phyloP scores from a whole-genome alignment of 2,797 vertebrate species.

The Hemibagrus guttatus region DNA sequence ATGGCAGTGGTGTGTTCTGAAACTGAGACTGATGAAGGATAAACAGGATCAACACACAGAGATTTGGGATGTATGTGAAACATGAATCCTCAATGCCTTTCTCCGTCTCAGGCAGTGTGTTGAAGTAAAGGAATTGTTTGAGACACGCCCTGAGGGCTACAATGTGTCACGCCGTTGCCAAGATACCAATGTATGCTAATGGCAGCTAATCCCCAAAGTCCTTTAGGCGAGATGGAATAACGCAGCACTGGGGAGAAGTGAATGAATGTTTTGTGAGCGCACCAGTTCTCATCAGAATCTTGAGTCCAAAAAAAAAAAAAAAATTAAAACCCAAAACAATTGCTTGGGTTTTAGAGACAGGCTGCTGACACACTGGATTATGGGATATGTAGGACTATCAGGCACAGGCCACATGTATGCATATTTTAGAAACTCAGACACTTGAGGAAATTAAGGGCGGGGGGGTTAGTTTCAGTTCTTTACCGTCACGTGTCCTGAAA shows the following conservation, averaged over 20 bases:
- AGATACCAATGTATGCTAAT: neutral
- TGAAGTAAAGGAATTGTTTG: neutral
- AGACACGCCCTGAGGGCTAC: neutral
- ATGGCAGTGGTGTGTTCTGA: neutral
- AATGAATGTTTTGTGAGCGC: neutral
- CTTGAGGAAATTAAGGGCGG: neutral
- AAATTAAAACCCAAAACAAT: neutral
- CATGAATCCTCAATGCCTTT: neutral
- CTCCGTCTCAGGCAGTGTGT: neutral
- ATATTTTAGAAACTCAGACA: neutral
- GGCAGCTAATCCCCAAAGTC: neutral
- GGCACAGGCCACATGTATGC: neutral
- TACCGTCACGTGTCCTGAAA: neutral
- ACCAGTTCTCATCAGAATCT: neutral
- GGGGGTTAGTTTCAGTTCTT: too few relatives aligned
- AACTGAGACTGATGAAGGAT: neutral
- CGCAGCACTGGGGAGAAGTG: neutral
- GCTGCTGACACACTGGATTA: neutral
- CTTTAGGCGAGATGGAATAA: constrained; percentile 2
- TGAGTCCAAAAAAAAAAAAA: neutral
- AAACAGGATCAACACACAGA: neutral
- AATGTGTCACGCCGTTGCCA: neutral
- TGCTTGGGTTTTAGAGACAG: neutral
- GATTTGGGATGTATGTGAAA: neutral
- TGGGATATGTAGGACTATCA: neutral